Evolutionary conservation across 2,888 invertebrate genomes (phyloP), one percentile per base, ranked within the genome.

Genomic region (Unio pictorum): DNA sequence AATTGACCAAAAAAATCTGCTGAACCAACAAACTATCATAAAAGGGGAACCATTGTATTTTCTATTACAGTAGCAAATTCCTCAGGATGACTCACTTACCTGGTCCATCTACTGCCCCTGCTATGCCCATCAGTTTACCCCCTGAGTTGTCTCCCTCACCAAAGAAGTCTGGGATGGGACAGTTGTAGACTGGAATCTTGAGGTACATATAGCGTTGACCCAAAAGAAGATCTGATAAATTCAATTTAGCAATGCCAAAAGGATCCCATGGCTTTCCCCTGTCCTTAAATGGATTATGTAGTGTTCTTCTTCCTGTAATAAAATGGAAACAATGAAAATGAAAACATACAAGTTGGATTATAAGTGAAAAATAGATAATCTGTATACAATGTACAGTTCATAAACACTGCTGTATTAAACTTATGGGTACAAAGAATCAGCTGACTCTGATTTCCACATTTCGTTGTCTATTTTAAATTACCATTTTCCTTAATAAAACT

Each of bases 221-320:
- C 30, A 87, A 77, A 55, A 89, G 74, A 8, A 90, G 79, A 63
- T 86, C 89, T 1, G 88, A 87, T 59, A 90, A 71, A 76, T 89
- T 87, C 54, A 89, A 75, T 63, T 79, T 83, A 20, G 87, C 85
- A 45, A 88, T 78, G 23, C 89, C 90, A 73, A 86, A 88, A 0
- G 90, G 89, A 71, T 89, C 89, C 90, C 89, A 89, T 0, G 87
- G 84, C 71, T 86, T 85, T 67, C 85, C 83, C 34, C 86, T 80
- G 17, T 81, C 84, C 45, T 82, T 80, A 71, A 89, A 88, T 26
- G 89, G 84, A 74, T 89, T 89, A 75, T 88, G 81, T 55, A 87
- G 67, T 7, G 90, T 90, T 68, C 89, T 78, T 56, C 85, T 71
- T 74, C 86, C 87, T 87, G 78, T 8, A 70, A 75, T 58, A 23